phyloP scores from a whole-genome alignment of 2,113 vertebrate genomes.

The Protomyctophum bolini region DNA sequence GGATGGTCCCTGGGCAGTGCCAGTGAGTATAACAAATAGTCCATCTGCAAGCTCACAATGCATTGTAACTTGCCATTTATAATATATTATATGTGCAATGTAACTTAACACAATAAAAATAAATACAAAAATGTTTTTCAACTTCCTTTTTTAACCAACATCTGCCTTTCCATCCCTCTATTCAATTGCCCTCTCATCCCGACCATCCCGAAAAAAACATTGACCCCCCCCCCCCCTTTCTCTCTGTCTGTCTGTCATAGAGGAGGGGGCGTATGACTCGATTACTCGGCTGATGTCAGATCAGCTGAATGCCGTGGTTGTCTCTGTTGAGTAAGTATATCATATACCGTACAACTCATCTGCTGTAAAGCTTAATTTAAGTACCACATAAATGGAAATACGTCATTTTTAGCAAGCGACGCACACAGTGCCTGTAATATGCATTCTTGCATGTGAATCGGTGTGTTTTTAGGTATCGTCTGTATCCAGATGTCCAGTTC shows the following conservation, averaged over 20 bases:
- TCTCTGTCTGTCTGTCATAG: slow-evolving; percentile 65
- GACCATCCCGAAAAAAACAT: no score
- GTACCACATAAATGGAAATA: no score
- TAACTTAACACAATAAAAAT: no score
- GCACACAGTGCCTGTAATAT: background rate
- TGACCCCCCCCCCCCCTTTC: background rate
- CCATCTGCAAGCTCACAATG: no score
- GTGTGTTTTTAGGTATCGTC: slow-evolving; percentile 82
- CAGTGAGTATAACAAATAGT: slow-evolving; percentile 78
- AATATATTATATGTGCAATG: no score
- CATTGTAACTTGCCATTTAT: no score
- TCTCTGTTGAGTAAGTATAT: slow-evolving; percentile 92
- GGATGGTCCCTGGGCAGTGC: slow-evolving; percentile 90
- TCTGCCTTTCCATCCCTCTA: no score
- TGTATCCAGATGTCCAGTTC: slow-evolving; percentile 88
- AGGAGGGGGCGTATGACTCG: slow-evolving; percentile 81
- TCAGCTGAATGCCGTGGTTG: slow-evolving; percentile 87
- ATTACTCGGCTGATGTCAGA: slow-evolving; percentile 83
- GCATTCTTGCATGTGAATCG: background rate
- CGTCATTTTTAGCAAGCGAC: no score
- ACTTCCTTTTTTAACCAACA: no score
- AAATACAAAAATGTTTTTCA: no score
- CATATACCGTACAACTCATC: background rate
- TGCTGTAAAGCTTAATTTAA: background rate
- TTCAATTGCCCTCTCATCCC: no score